Evolutionary conservation across 2,888 invertebrate species (phyloP).

Genomic region (Dendrolimus pini): DNA sequence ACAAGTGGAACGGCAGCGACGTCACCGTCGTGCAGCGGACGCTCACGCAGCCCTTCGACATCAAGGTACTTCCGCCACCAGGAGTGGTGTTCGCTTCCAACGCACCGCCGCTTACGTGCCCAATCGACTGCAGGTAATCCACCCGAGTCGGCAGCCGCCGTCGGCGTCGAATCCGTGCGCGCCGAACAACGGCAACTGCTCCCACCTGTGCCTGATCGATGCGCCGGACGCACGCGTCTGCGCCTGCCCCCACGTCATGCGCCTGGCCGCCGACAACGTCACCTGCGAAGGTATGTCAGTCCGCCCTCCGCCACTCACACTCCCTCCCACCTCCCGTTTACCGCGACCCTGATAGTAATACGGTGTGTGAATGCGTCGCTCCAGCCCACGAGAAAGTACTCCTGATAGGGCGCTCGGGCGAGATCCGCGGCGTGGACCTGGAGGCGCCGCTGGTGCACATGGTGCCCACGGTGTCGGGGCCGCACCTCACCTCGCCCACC

Average conservation of each 20-base stretch:
- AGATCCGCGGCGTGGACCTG: constrained; percentile 90
- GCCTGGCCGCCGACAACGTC: constrained; percentile 78
- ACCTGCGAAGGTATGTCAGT: constrained; percentile 30
- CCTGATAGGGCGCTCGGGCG: constrained; percentile 83
- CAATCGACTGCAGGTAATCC: constrained; percentile 39
- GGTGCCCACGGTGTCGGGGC: constrained; percentile 87
- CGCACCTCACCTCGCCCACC: constrained; percentile 82
- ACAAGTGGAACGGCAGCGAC: constrained; percentile 89
- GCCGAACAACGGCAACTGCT: constrained; percentile 83
- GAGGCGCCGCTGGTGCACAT: constrained; percentile 85
- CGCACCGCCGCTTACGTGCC: background rate
- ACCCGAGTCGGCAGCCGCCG: constrained; percentile 56
- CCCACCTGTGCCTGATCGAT: constrained; percentile 87
- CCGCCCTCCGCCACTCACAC: no score
- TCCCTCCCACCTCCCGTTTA: no score
- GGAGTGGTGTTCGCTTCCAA: background rate
- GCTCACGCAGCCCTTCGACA: constrained; percentile 92
- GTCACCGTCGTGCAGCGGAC: constrained; percentile 88
- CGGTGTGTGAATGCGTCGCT: no score
- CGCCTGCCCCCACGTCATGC: constrained; percentile 93
- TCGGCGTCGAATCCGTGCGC: constrained; percentile 80
- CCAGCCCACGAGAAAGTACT: constrained; percentile 87
- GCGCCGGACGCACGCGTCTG: constrained; percentile 80
- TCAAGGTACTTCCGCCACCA: constrained; percentile 76
- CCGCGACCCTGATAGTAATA: no score